These are phyloP conservation scores for Gnathonemus longibarbis DNA, from an alignment of 2,113 vertebrate genomes.

Conservation along the genomic window DNA sequence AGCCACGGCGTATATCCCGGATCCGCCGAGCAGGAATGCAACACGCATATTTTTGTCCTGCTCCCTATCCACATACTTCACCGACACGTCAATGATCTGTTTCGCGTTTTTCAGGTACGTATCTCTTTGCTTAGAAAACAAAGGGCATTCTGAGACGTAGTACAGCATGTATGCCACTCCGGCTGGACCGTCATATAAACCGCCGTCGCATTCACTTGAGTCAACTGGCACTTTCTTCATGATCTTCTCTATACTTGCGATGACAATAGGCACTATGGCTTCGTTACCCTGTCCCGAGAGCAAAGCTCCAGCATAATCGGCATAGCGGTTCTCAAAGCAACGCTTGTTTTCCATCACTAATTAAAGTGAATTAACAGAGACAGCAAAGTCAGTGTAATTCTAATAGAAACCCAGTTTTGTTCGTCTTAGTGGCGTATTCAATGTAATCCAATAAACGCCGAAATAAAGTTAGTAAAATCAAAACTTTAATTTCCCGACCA, in stretches of 20 bases:
- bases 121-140: constrained; percentile 65
- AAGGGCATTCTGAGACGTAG: constrained; percentile 72
- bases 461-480: not conserved
- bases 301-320: constrained; percentile 72
- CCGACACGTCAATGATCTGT: constrained; percentile 71
- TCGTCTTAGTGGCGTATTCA: not conserved
- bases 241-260: constrained; percentile 67
- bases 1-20: constrained; percentile 74
- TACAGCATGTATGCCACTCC: constrained; percentile 82
- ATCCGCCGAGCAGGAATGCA: constrained; percentile 75
- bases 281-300: constrained; percentile 60
- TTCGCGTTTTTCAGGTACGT: constrained; percentile 68
- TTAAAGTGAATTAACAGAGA: not conserved
- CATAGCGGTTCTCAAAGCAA: constrained; percentile 77
- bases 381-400: not conserved
- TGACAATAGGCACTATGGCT: constrained; percentile 58
- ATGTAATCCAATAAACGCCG: not conserved
- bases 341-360: constrained; percentile 69
- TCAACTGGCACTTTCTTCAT: constrained; percentile 59
- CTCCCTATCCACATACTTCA: constrained; percentile 65
- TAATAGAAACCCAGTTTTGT: not conserved
- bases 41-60: constrained; percentile 71
- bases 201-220: constrained; percentile 61
- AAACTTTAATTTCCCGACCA: constrained; percentile 11
- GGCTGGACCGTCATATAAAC: constrained; percentile 73